Base-by-base conservation (phyloP, 2,888 invertebrate genomes). In the Caenorhabditis angaria region DNA sequence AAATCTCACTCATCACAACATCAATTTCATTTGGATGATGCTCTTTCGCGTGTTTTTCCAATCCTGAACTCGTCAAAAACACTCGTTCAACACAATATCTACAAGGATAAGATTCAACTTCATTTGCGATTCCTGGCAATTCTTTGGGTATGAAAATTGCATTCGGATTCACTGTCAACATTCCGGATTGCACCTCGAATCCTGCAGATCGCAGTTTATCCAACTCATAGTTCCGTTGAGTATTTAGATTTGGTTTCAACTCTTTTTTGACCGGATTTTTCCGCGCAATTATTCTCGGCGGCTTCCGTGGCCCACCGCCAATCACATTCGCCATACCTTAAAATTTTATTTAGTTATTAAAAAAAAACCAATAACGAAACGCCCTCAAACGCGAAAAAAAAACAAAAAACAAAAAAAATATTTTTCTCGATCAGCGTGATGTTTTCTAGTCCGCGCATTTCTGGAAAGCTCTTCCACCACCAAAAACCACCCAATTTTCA, bases 21-120 rank as follows among this genome's bases (percentile, higher is more conserved):
- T 53, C 24, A 4, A 82, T 25, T 28, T 77, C 57, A n/a, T 79
- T 72, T 14, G 63, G 65, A 61, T 85, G 85, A 24, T 35, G 14
- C 32, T 67, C 70, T 48, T 59, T 70, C 25, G 70, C 77, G 68
- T 85, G 85, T 35, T 75, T 70, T 73, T 82, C 80, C 27, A 85
- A 65, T 25, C 82, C 82, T 8, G 61, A 66, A 5, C 70, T 57
- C 22, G 85, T 84, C 51, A 85, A 65, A 65, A 84, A 85, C 18
- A 84, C 69, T 27, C 75, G 67, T 14, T 84, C 81, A 3, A 63
- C 53, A 61, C 84, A 85, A 48, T 70, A 77, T 55, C 70, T 61
- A 50, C 85, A 85, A 2, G 85, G 85, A 70, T 82, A 85, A 1
- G 79, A 78, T 61, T 85, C 85, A 1, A 85, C 72, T 47, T 83